Evolutionary conservation across 2,113 vertebrate species (phyloP).

Genomic region (Pterocles burchelli): DNA sequence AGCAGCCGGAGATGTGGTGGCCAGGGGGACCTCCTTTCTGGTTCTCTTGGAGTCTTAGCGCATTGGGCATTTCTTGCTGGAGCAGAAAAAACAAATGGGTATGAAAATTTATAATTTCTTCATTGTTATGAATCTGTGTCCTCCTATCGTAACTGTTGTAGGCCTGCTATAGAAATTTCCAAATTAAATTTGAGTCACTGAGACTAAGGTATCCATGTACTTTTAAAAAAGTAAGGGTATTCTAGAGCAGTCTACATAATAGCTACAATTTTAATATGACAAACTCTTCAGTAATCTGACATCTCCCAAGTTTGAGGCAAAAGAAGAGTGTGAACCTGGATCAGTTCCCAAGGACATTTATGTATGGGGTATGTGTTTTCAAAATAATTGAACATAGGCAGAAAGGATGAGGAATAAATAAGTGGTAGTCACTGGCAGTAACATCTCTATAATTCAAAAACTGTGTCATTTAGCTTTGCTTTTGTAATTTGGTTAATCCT

Average conservation of each 20-base stretch:
- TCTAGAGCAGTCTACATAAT: not conserved
- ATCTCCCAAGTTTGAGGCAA: not conserved
- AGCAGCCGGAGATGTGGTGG: constrained; percentile 93
- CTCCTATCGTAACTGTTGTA: not conserved
- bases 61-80: constrained; percentile 92
- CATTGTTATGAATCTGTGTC: not conserved
- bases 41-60: constrained; percentile 88
- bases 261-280: not conserved
- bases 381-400: not conserved
- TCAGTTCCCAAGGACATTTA: not conserved
- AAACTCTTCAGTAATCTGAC: not conserved
- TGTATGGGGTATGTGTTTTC: not conserved
- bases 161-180: not conserved
- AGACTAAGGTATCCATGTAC: not conserved
- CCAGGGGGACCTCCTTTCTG: constrained; percentile 94
- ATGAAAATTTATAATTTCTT: constrained; percentile 10
- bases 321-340: not conserved
- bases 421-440: not conserved
- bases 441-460: not conserved
- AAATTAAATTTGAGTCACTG: not conserved
- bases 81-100: constrained; percentile 83
- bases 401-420: not conserved
- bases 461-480: fast-evolving
- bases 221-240: not conserved
- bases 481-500: not conserved